Conservation (phyloP, 2,888 invertebrate genomes). For the Aleiodes alternator region DNA sequence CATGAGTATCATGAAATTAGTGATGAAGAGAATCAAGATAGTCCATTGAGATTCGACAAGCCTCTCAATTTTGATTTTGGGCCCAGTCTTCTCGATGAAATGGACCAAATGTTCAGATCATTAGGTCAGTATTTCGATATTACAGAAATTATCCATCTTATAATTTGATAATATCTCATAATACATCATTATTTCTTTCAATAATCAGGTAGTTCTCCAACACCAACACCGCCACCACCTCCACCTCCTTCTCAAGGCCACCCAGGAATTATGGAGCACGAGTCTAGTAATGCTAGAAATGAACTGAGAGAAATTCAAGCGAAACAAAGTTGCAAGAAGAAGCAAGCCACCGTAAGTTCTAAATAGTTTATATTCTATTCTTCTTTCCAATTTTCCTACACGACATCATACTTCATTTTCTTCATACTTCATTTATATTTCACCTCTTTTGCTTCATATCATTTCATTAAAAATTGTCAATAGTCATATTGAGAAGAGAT, state of each 20-base stretch:
- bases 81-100: constrained; percentile 92
- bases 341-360: constrained; percentile 77
- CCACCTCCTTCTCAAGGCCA: constrained; percentile 68
- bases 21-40: constrained; percentile 82
- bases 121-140: constrained; percentile 69
- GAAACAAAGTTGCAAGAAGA: constrained; percentile 76
- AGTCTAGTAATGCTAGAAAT: constrained; percentile 82
- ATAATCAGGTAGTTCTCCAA: constrained; percentile 53
- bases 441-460: no score
- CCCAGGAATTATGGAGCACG: constrained; percentile 72
- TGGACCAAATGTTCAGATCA: constrained; percentile 88
- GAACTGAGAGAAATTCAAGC: constrained; percentile 82
- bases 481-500: no score
- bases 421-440: no score
- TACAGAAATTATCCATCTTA: constrained; percentile 45
- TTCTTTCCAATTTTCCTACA: constrained; percentile 40
- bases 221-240: constrained; percentile 66
- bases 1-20: constrained; percentile 90
- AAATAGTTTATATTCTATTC: constrained; percentile 65
- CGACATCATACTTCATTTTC: no score
- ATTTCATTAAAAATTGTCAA: no score
- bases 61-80: constrained; percentile 84
- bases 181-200: neutral
- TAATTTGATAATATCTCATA: neutral
- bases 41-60: constrained; percentile 75